Base-by-base conservation (phyloP, 2,888 invertebrate species). In the Lasioglossum morio region DNA sequence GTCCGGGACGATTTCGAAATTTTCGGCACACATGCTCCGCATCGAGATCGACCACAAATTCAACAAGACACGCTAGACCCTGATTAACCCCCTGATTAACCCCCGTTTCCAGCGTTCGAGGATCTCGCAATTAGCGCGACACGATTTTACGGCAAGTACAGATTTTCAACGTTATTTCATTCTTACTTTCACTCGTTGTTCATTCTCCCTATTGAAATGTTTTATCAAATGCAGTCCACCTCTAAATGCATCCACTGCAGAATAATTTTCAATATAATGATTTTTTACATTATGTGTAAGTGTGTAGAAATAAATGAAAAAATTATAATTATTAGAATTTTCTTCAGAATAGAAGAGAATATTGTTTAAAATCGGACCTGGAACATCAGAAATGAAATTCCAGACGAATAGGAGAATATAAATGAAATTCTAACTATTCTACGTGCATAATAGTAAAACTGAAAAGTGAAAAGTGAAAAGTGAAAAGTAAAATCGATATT, bases 1-100 rank as follows among this genome's bases (percentile, higher is more conserved):
- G 77, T 82, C 86, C 63, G 79, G 60, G 48, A 19, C 69, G 79
- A 87, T 81, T 81, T 89, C 82, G 75, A 87, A 85, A 87, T 91
- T 90, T 88, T 88, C 63, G 63, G 30, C 19, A 63, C 63, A 63
- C 63, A 63, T 30, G 63, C 30, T 63, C 19, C 63, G 63, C 63
- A 63, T 30, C 63, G 63, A 63, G 63, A 63, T 63, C 63, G 63
- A 30, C 19, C 63, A 30, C 63, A 14, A 30, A n/a, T n/a, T n/a
- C 10, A 8, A 57, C n/a, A n/a, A n/a, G 57, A 53, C 53, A 10
- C 53, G 23, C 23, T 23, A n/a, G 23, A 53, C 1, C 53, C 23
- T 23, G 53, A 53, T 53, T 23, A 53, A 53, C 8, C 3, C 1
- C 53, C 23, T 23, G 53, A 53, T 53, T 23, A 53, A 53, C 8